Percentiles rank a stretch among this genome's conserved stretches.
Evolutionary conservation across 2,888 invertebrate species (phyloP).

Genomic region (Itoplectis maculator): DNA sequence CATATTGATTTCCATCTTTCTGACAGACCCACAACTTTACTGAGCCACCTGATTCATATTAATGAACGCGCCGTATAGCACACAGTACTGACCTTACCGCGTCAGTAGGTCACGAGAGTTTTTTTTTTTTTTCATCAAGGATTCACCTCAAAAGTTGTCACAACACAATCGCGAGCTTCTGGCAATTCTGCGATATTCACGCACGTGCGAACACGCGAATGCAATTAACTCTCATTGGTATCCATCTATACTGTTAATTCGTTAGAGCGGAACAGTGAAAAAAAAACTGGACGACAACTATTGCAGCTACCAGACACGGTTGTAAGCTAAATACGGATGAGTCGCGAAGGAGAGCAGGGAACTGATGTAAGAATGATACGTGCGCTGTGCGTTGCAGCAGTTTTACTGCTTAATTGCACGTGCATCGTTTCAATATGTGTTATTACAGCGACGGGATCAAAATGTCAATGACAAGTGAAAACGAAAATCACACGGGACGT

Average conservation of each 20-base stretch:
- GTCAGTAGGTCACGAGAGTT: slow-evolving; percentile 35
- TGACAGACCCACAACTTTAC: slow-evolving; percentile 69
- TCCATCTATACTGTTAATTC: slow-evolving; percentile 17
- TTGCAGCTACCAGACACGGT: background rate
- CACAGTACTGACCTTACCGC: slow-evolving; percentile 38
- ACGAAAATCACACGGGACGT: background rate
- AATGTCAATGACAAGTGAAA: slow-evolving; percentile 55
- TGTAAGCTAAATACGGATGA: background rate
- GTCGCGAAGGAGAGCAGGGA: slow-evolving; percentile 2
- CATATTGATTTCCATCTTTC: slow-evolving; percentile 75
- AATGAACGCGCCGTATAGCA: slow-evolving; percentile 67
- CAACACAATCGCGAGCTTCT: background rate
- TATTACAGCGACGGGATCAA: slow-evolving; percentile 57
- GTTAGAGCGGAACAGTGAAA: background rate
- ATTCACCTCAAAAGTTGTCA: slow-evolving; percentile 31
- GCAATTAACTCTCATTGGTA: slow-evolving; percentile 22
- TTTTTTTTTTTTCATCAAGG: slow-evolving; percentile 29
- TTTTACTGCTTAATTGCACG: slow-evolving; percentile 49
- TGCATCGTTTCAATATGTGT: slow-evolving; percentile 39
- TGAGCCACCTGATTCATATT: slow-evolving; percentile 74
- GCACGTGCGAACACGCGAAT: background rate
- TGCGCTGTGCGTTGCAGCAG: background rate
- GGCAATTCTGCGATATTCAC: background rate
- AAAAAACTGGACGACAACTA: background rate
- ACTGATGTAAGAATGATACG: slow-evolving; percentile 19